Base-by-base conservation (phyloP, 2,797 vertebrate genomes). In the Leptatherina wallacei region DNA sequence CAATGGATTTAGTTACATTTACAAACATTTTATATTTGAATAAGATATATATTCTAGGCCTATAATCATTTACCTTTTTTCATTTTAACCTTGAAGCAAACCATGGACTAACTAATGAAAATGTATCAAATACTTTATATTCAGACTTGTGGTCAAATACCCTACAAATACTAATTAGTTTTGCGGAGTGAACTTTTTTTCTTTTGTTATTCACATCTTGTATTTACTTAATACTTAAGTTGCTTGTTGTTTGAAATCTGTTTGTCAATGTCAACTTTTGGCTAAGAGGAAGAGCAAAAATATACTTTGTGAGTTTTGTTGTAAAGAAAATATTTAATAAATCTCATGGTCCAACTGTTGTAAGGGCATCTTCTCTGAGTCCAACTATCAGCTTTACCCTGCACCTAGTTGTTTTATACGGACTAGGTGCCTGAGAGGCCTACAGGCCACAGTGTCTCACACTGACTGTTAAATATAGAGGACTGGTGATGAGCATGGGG, bases 291-390 rank as follows among this genome's bases (percentile, higher is more conserved):
- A 77, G 61, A 72, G 56, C 44, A 73, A 75, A 70, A 47, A 64
- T 65, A 58, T 75, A 30, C 57, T 82, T 22, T 82, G 69, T 78
- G 72, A 78, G 16, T 42, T 18, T 68, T 86, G 61, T 61, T 86
- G 66, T 65, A 76, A 82, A 80, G 54, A 65, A 83, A 63, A 73
- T 85, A 88, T 91, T 90, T 84, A 90, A 89, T 91, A 90, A 61
- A 81, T 80, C 71, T 51, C 57, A 82, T 62, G 65, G 27, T 16
- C 27, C 24, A 64, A 58, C 11, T 36, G 27, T 61, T 29, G 2
- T n/a, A n/a, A n/a, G n/a, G n/a, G n/a, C n/a, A n/a, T n/a, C n/a
- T n/a, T n/a, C n/a, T n/a, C n/a, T n/a, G n/a, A n/a, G n/a, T n/a
- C n/a, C n/a, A n/a, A n/a, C n/a, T n/a, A n/a, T n/a, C n/a, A n/a